A percentile compares a stretch with the other conserved stretches of the same genome.
These are phyloP conservation scores for Epizoanthus ramosus DNA, from an alignment of 92 coral and sea anemone genomes.

Conservation along the genomic window DNA sequence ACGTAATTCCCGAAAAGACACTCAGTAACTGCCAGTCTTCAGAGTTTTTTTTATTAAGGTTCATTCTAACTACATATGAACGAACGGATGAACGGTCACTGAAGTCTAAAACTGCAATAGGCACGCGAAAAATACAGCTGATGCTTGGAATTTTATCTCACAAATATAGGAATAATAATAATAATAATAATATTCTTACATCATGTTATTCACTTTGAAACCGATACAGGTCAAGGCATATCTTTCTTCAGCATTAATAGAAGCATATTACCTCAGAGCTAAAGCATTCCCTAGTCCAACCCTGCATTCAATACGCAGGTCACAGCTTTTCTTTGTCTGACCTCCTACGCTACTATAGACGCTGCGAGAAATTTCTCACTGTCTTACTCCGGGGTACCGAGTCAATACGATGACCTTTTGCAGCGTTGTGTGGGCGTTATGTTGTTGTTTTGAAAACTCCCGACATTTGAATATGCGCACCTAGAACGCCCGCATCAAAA, in stretches of 20 bases:
- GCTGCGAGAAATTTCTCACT: neutral
- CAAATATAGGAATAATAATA: too few species aligned
- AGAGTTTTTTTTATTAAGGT: too few species aligned
- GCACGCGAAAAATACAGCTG: too few species aligned
- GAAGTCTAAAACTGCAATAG: too few species aligned
- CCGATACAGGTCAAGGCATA: neutral
- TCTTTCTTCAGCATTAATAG: neutral
- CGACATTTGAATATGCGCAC: neutral
- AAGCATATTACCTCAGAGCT: neutral
- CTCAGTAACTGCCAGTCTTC: too few species aligned
- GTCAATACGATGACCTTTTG: neutral
- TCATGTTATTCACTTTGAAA: neutral
- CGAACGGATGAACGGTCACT: too few species aligned
- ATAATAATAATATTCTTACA: too few species aligned
- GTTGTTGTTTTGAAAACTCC: neutral
- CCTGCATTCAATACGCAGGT: neutral
- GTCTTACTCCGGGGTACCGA: neutral
- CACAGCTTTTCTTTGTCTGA: neutral
- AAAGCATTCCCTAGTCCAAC: neutral
- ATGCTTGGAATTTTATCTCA: too few species aligned
- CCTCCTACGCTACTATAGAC: neutral
- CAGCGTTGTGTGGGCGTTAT: constrained; percentile 1
- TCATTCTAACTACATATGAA: too few species aligned
- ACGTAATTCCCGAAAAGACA: too few species aligned
- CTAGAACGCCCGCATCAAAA: too few species aligned